Percentiles rank a stretch among this genome's conserved stretches.
phyloP scores from a whole-genome alignment of 2,888 invertebrate species.

The Ectobius pallidus region DNA sequence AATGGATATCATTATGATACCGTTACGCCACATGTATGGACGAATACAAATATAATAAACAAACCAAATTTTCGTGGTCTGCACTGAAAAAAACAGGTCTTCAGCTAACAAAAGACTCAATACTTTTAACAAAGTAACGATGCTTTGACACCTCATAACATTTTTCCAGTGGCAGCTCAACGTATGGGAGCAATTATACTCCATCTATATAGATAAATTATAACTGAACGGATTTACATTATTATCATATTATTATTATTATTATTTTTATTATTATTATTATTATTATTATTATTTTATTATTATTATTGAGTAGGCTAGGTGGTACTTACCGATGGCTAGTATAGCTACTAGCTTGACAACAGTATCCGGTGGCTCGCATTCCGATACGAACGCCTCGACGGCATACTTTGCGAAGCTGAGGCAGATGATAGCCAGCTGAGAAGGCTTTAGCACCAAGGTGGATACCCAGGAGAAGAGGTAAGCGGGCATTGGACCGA shows the following conservation, averaged over 20 bases:
- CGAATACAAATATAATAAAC: no score
- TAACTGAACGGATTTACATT: no score
- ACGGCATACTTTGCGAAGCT: slow-evolving; percentile 94
- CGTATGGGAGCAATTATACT: no score
- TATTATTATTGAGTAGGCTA: not conserved
- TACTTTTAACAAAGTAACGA: no score
- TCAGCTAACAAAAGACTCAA: no score
- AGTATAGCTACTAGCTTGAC: slow-evolving; percentile 89
- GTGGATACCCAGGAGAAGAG: slow-evolving; percentile 94
- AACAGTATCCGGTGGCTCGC: slow-evolving; percentile 80
- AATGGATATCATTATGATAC: no score
- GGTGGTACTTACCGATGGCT: slow-evolving; percentile 73
- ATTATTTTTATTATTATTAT: not conserved
- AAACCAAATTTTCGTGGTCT: no score
- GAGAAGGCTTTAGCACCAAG: slow-evolving; percentile 89
- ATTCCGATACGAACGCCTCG: slow-evolving; percentile 86
- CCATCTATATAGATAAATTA: no score
- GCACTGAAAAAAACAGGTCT: no score
- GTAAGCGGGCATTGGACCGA: slow-evolving; percentile 90
- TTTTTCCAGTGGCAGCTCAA: no score
- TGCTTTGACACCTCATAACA: no score
- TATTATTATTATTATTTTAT: not conserved
- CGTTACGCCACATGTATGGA: no score
- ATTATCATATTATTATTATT: not conserved
- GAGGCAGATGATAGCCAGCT: slow-evolving; percentile 92